Base-by-base conservation (phyloP, 2,797 vertebrate species). In the Hafferia zeledoni region DNA sequence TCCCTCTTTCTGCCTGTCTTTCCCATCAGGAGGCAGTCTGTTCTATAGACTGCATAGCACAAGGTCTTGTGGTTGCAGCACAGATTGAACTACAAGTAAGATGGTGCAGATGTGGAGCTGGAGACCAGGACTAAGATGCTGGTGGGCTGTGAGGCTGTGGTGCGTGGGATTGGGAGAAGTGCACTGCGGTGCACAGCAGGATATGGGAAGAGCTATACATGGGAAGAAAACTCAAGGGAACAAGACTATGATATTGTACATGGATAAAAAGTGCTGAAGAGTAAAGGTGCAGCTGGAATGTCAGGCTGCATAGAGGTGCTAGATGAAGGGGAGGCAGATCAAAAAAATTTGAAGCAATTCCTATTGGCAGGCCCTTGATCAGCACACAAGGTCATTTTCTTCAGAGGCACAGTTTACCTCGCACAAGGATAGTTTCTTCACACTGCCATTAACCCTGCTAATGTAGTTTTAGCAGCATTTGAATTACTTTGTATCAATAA, bases 61-160 rank as follows among this genome's bases (percentile, higher is more conserved):
- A 37, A 24, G 22, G 2, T 8, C 30, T 43, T 17, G 7, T 27
- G 30, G 30, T 35, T 44, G 27, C 39, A 55, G 35, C 11, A 39
- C 14, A n/a, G 24, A 24, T 15, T 0, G 0, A 60, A 57, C 17
- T 3, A 17, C 35, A 50, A 2, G 1, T 35, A 13, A 60, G 27
- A 17, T 2, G 5, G 27, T 70, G 53, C 17, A 52, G 41, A 27
- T 46, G 57, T 1, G 6, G 27, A 81, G 39, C 24, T 39, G 31
- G 25, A 81, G 37, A 70, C 8, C 44, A 27, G 19, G 22, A 11
- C 31, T 59, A 20, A 67, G 49, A 28, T 11, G 37, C 10, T 52
- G 37, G 4, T 30, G 50, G 44, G 31, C 22, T 56, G 13, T 27
- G 31, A 61, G 41, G 28, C 49, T 69, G 17, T 9, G 1, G 3